A percentile compares a stretch with the other conserved stretches of the same genome.
These are phyloP conservation scores for Priocnemis perturbator DNA, from an alignment of 2,888 invertebrate species.

Conservation along the genomic window DNA sequence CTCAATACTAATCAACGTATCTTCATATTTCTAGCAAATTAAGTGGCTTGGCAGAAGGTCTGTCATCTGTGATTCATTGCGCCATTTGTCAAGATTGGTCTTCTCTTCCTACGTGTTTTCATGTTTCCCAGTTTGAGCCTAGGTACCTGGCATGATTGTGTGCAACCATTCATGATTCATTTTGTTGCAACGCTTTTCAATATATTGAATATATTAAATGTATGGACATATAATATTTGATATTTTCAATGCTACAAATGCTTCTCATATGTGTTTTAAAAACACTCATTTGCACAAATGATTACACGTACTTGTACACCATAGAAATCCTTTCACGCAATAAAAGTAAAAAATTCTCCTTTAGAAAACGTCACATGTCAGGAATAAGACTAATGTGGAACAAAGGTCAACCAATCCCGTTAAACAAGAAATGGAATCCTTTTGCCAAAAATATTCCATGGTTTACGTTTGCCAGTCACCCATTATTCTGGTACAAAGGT, in stretches of 20 bases:
- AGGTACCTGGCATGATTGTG: constrained; percentile 74
- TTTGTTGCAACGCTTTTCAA: constrained; percentile 1
- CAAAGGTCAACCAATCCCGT: constrained; percentile 81
- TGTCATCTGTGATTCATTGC: constrained; percentile 82
- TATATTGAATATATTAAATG: neutral
- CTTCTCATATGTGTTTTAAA: neutral
- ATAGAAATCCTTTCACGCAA: constrained; percentile 2
- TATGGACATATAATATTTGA: neutral
- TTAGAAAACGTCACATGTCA: constrained; percentile 83
- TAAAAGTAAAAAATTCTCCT: constrained; percentile 11
- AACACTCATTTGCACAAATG: neutral
- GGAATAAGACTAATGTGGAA: constrained; percentile 89
- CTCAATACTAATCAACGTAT: neutral
- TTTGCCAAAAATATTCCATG: constrained; percentile 88
- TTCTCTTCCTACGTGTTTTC: constrained; percentile 57
- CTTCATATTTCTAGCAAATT: constrained; percentile 77
- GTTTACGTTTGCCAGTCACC: constrained; percentile 88
- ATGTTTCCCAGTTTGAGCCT: constrained; percentile 79
- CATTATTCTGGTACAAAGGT: constrained; percentile 86
- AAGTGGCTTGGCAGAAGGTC: constrained; percentile 84
- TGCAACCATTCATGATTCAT: neutral
- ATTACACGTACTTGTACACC: neutral
- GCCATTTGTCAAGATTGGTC: constrained; percentile 81
- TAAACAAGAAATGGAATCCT: constrained; percentile 90
- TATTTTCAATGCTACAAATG: neutral